phyloP scores from a whole-genome alignment of 2,797 vertebrate species.

The Chrysolophus pictus region DNA sequence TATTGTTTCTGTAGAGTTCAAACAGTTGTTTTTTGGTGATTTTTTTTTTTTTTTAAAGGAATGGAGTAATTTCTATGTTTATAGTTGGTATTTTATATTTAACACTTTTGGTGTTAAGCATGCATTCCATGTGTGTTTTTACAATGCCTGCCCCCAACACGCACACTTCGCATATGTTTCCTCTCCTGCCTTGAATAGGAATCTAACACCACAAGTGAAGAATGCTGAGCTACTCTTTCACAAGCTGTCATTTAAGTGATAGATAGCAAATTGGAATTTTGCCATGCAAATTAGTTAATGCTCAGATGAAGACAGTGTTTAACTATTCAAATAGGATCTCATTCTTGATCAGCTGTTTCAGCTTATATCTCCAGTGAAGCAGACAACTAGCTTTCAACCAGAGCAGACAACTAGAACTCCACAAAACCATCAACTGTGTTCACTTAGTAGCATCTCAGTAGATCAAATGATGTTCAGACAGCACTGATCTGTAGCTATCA shows the following conservation, averaged over 20 bases:
- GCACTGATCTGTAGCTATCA: constrained; percentile 77
- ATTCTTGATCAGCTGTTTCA: constrained; percentile 61
- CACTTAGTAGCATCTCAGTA: constrained; percentile 38
- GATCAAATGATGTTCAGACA: constrained; percentile 47
- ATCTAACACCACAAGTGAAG: constrained; percentile 31
- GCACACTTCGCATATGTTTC: constrained; percentile 53
- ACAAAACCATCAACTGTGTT: constrained; percentile 39
- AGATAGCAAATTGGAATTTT: constrained; percentile 58
- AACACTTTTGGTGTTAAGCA: constrained; percentile 24
- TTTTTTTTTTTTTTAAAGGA: background rate
- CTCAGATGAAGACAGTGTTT: constrained; percentile 48
- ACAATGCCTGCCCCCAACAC: constrained; percentile 28
- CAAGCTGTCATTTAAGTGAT: constrained; percentile 63
- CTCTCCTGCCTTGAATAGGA: constrained; percentile 50
- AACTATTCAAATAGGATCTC: constrained; percentile 67
- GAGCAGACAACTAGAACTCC: constrained; percentile 46
- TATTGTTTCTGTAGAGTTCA: background rate
- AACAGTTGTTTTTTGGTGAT: background rate
- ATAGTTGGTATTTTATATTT: constrained; percentile 5
- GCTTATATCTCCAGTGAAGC: constrained; percentile 53
- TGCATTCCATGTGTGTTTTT: constrained; percentile 33
- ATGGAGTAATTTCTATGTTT: background rate
- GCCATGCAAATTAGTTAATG: constrained; percentile 68
- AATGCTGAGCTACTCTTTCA: constrained; percentile 59
- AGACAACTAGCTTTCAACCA: constrained; percentile 47